Evolutionary conservation across 2,113 vertebrate genomes (phyloP).

Genomic region (Calypte anna): DNA sequence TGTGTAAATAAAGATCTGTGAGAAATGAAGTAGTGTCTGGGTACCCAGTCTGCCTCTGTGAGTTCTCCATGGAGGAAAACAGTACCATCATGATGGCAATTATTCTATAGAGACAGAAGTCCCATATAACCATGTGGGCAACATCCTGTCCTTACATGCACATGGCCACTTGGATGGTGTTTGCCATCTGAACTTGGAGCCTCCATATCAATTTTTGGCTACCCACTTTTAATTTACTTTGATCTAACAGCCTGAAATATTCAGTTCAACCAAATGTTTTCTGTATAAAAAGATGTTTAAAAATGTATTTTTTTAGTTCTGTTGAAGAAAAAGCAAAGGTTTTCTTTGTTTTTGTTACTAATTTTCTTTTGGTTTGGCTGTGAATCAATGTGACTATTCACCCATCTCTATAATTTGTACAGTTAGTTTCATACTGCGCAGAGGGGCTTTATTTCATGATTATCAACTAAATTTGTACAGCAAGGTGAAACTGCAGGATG

Average conservation of each 20-base stretch:
- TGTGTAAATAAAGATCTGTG: neutral
- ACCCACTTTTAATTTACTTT: neutral
- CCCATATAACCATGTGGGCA: accelerated
- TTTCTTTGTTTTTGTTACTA: neutral
- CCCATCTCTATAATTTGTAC: neutral
- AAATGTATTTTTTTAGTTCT: neutral
- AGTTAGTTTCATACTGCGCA: neutral
- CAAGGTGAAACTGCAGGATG: neutral
- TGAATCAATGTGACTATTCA: neutral
- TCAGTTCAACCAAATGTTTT: neutral
- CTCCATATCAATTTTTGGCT: neutral
- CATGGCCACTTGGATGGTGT: neutral
- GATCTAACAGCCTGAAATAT: neutral
- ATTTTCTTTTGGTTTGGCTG: neutral
- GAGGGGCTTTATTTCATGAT: neutral
- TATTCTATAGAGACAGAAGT: neutral
- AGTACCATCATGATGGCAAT: neutral
- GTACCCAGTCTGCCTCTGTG: neutral
- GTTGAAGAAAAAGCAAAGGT: neutral
- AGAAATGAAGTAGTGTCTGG: neutral
- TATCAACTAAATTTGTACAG: neutral
- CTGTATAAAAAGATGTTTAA: neutral
- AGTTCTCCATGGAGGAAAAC: neutral
- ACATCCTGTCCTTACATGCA: neutral
- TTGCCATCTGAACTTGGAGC: neutral